Evolutionary conservation across 1,140 invertebrate species (phyloP), one percentile per base, ranked within the genome.

Genomic region (Aphis gossypii): DNA sequence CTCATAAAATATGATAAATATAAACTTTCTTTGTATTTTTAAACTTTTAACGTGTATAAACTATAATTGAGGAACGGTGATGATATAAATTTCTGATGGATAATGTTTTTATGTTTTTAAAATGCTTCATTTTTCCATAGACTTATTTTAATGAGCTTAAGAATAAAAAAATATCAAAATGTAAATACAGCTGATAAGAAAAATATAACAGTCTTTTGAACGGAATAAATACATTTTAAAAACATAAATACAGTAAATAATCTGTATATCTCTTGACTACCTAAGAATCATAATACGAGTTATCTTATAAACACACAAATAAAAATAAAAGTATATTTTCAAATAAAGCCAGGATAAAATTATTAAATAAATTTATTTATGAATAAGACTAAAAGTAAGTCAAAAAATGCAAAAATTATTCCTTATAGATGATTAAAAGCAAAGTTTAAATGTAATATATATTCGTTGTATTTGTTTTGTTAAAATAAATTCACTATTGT

Each of bases 131-230:
- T 89, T 56, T 56, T 38, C n/a, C 35, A 30, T 89, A 54, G 44
- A 1, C 87, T 54, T 54, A 35, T 54, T 89, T 89, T 89, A 89
- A 89, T 56, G 35, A 89, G 88, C n/a, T 38, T 38, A 11, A 41
- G 11, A 11, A 38, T 48, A 5, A 48, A 54, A 54, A 89, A 38
- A 89, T 56, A 89, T 56, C 88, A 21, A 89, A 89, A 56, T 38
- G 48, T 54, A 89, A 89, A 89, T 38, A 89, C 56, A n/a, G 25
- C 51, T 56, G 51, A 89, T 89, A 56, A 89, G 51, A 56, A 56
- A 89, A 89, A 89, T 56, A 56, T 25, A 54, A 89, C 54, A 56
- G 51, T 30, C 9, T 56, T 89, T 89, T 56, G 51, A 35, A 38
- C 20, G 51, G 25, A 41, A 89, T 89, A 56, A 89, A 89, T 89